Conservation (phyloP, 2,113 vertebrate genomes). For the Lasiurus borealis region DNA sequence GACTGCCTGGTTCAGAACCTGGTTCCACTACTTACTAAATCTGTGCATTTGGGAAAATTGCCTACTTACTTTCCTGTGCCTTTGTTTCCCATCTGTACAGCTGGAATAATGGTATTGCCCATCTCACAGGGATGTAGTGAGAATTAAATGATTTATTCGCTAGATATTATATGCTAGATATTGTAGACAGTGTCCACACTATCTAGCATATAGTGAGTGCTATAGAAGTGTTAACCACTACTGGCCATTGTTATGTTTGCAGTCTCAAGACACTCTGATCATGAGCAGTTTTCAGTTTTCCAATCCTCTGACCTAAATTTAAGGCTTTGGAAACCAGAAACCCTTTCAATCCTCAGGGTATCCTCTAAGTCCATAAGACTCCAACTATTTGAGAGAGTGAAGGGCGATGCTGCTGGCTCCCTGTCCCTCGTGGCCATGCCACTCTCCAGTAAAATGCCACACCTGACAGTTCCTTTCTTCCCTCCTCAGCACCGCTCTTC, state of each 20-base stretch:
- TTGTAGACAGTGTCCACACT: background rate
- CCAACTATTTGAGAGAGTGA: fast-evolving
- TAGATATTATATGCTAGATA: no score
- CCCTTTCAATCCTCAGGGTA: background rate
- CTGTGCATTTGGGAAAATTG: background rate
- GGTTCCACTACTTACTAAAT: background rate
- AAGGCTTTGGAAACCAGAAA: background rate
- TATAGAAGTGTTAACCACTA: background rate
- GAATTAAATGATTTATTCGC: background rate
- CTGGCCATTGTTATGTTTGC: background rate
- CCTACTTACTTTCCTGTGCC: background rate
- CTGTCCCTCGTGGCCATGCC: background rate
- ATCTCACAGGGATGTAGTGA: background rate
- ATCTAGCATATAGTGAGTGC: background rate
- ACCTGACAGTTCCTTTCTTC: background rate
- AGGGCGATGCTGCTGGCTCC: background rate
- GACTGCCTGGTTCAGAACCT: background rate
- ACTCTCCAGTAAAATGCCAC: background rate
- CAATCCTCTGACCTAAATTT: background rate
- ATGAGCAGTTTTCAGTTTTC: background rate
- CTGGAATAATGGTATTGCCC: background rate
- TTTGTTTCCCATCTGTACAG: background rate
- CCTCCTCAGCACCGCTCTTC: background rate
- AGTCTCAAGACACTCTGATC: background rate
- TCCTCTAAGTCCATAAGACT: background rate